These are phyloP conservation scores for Smittia sp. DNA, from an alignment of 2,888 invertebrate species.

Conservation along the genomic window DNA sequence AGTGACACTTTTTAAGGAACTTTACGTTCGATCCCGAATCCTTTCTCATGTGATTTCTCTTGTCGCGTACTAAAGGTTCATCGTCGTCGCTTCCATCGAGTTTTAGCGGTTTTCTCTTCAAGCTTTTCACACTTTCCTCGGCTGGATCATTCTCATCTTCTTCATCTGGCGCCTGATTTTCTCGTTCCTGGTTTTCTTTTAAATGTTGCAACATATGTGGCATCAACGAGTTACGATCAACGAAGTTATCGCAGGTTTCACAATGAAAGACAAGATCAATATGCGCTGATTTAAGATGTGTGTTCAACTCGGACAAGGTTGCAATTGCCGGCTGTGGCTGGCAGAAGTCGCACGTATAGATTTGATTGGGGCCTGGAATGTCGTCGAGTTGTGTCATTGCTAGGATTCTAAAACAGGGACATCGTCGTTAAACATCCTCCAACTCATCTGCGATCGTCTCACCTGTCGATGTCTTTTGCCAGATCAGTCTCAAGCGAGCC, in stretches of 20 bases:
- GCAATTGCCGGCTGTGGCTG: slow-evolving; percentile 19
- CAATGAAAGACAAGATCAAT: slow-evolving; percentile 53
- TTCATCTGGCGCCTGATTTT: not conserved
- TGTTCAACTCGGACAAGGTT: slow-evolving; percentile 42
- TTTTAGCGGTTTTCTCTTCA: slow-evolving; percentile 1
- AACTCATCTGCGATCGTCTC: not conserved
- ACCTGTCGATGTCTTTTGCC: slow-evolving; percentile 33
- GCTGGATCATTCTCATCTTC: not conserved
- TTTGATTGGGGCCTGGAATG: slow-evolving; percentile 14
- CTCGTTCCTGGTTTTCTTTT: not conserved
- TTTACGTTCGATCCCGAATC: slow-evolving; percentile 28
- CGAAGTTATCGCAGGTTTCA: slow-evolving; percentile 52
- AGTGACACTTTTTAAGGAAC: slow-evolving; percentile 52
- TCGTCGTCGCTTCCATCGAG: slow-evolving; percentile 10
- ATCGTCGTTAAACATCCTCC: not conserved
- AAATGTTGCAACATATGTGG: slow-evolving; percentile 53
- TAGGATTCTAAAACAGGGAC: not conserved
- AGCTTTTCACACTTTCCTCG: not conserved
- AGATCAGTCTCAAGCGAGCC: slow-evolving; percentile 19
- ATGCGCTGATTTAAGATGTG: slow-evolving; percentile 51
- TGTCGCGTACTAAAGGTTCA: slow-evolving; percentile 18
- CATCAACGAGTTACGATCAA: slow-evolving; percentile 50
- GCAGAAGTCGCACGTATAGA: slow-evolving; percentile 30
- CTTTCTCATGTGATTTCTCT: not conserved
- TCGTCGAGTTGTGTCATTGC: slow-evolving; percentile 32